These are phyloP conservation scores for Platysternon megacephalum DNA, from an alignment of 2,113 vertebrate species.

Conservation along the genomic window DNA sequence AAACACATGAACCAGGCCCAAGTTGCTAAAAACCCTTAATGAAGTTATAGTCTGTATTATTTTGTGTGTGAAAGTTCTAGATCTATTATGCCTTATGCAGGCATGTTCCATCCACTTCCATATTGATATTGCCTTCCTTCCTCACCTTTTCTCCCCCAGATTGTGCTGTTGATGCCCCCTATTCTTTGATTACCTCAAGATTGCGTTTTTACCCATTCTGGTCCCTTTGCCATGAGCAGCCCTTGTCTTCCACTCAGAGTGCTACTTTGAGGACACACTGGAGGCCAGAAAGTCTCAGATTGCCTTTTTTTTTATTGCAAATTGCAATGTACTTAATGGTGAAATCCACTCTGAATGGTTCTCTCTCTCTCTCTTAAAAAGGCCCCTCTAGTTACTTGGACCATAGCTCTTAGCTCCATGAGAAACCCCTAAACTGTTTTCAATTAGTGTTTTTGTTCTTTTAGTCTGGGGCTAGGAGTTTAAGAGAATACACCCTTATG, in stretches of 20 bases:
- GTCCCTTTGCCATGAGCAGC: not conserved
- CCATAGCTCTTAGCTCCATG: not conserved
- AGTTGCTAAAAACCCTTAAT: not conserved
- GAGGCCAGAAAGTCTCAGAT: not conserved
- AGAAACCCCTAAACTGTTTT: not conserved
- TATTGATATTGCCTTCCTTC: not conserved
- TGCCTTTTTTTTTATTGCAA: not conserved
- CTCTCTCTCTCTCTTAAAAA: not conserved
- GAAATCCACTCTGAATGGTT: not conserved
- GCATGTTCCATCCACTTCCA: not conserved
- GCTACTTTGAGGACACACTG: not conserved
- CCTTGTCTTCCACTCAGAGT: not conserved
- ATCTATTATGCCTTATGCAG: not conserved
- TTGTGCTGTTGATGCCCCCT: not conserved
- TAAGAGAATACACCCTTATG: conserved; percentile 85
- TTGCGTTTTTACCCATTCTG: not conserved
- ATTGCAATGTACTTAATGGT: not conserved
- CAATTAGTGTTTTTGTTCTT: conserved; percentile 25
- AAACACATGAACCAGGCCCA: not conserved
- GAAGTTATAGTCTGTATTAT: not conserved
- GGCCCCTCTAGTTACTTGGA: not conserved
- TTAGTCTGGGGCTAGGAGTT: conserved; percentile 84
- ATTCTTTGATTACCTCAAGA: not conserved
- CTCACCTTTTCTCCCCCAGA: not conserved
- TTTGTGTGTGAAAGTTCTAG: not conserved